Percentiles rank a stretch among this genome's conserved stretches.
phyloP scores from a whole-genome alignment of 2,113 vertebrate species.

The Sorex araneus region DNA sequence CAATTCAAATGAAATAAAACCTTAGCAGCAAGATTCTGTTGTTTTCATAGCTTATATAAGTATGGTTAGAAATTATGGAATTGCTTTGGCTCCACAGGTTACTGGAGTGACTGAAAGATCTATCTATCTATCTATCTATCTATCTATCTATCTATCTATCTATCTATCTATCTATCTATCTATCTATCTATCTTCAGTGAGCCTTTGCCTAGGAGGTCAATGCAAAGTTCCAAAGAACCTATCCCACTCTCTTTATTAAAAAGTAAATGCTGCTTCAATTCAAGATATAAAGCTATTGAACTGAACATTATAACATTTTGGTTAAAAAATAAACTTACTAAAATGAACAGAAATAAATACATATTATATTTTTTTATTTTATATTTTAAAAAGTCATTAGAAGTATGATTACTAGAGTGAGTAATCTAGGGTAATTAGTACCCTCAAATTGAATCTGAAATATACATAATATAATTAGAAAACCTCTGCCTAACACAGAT shows the following conservation, averaged over 20 bases:
- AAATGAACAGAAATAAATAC: neutral
- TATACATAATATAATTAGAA: constrained; percentile 20
- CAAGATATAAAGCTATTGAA: neutral
- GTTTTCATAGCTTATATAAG: constrained; percentile 35
- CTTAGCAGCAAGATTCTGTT: neutral
- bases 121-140: no score
- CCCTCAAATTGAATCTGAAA: constrained; percentile 34
- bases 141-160: no score
- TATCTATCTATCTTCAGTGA: no score
- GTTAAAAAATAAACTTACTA: constrained; percentile 3
- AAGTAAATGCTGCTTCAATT: neutral
- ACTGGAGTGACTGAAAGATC: neutral
- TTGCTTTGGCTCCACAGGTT: constrained; percentile 3
- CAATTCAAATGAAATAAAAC: neutral
- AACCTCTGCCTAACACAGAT: neutral
- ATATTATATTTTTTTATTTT: neutral
- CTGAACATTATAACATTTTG: neutral
- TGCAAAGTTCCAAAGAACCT: constrained; percentile 51
- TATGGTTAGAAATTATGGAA: neutral
- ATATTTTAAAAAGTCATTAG: neutral
- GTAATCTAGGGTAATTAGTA: neutral
- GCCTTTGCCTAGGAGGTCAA: neutral
- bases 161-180: no score
- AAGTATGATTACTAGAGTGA: constrained; percentile 7
- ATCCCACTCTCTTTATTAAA: neutral